These are phyloP conservation scores for Chroicocephalus ridibundus DNA, from an alignment of 2,113 vertebrate genomes.

Conservation along the genomic window DNA sequence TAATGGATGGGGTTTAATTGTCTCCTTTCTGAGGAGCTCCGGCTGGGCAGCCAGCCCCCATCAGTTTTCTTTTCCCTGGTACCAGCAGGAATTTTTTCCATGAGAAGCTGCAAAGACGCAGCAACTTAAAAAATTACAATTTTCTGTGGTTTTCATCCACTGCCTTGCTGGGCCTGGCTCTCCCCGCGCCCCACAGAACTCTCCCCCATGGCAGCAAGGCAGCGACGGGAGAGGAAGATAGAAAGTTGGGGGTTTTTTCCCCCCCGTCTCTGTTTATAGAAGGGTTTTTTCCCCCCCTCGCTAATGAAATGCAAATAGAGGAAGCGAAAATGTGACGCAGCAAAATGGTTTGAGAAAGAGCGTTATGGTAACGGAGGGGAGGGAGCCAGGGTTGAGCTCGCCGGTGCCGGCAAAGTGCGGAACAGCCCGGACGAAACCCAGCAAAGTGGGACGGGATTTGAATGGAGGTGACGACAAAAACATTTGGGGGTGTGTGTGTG, in stretches of 20 bases:
- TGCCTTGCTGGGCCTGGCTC: background rate
- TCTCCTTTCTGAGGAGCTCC: background rate
- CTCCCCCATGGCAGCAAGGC: background rate
- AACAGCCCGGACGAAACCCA: background rate
- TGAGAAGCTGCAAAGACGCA: background rate
- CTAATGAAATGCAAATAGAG: background rate
- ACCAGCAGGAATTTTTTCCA: background rate
- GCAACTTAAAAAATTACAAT: background rate
- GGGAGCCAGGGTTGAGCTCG: background rate
- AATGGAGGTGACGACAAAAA: background rate
- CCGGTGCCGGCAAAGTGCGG: accelerated
- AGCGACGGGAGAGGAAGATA: background rate
- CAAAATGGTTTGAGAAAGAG: background rate
- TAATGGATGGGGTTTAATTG: background rate
- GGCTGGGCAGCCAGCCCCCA: background rate
- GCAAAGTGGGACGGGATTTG: background rate
- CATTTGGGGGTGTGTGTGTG: accelerated
- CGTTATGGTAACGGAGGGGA: background rate
- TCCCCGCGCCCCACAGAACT: background rate
- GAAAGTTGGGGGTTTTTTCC: background rate
- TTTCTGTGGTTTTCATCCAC: background rate
- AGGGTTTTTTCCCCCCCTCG: background rate
- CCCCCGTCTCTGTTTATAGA: background rate
- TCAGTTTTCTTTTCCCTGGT: background rate
- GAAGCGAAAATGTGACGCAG: background rate